A percentile compares a stretch with the other conserved stretches of the same genome.
Evolutionary conservation across 2,797 vertebrate species (phyloP).

Genomic region (Rhinella marina): DNA sequence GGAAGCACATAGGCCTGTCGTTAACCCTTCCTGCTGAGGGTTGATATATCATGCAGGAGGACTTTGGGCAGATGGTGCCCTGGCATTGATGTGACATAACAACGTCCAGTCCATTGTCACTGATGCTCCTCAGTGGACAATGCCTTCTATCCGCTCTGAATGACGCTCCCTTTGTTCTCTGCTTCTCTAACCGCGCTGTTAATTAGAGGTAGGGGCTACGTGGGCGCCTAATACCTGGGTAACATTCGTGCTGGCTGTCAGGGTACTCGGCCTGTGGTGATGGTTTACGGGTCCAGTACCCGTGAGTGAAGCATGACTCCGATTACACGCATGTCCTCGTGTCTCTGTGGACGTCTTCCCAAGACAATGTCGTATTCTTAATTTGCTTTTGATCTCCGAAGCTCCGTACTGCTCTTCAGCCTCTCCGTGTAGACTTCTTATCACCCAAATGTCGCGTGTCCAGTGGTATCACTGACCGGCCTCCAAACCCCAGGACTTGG

Average conservation of each 20-base stretch:
- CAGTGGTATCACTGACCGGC: background rate
- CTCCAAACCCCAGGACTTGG: background rate
- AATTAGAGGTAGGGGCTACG: background rate
- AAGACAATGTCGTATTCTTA: too few relatives aligned
- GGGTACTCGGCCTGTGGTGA: slow-evolving; percentile 1
- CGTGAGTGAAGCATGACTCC: slow-evolving; percentile 10
- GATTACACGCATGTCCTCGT: slow-evolving; percentile 1
- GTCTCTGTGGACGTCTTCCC: background rate
- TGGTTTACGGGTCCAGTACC: slow-evolving; percentile 11
- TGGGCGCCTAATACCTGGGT: background rate
- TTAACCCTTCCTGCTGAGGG: background rate
- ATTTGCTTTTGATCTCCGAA: background rate
- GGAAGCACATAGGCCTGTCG: background rate
- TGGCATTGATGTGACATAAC: background rate
- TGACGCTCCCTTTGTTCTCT: background rate
- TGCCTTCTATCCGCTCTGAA: background rate
- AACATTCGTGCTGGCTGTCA: slow-evolving; percentile 13
- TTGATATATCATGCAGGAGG: background rate
- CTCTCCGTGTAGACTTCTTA: background rate
- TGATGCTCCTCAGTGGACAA: slow-evolving; percentile 17
- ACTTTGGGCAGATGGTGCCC: background rate
- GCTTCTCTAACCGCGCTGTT: background rate
- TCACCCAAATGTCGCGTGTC: background rate
- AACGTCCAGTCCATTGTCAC: background rate
- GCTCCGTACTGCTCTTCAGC: background rate